Evolutionary conservation across 2,888 invertebrate genomes (phyloP).

Genomic region (Latrodectus hesperus): DNA sequence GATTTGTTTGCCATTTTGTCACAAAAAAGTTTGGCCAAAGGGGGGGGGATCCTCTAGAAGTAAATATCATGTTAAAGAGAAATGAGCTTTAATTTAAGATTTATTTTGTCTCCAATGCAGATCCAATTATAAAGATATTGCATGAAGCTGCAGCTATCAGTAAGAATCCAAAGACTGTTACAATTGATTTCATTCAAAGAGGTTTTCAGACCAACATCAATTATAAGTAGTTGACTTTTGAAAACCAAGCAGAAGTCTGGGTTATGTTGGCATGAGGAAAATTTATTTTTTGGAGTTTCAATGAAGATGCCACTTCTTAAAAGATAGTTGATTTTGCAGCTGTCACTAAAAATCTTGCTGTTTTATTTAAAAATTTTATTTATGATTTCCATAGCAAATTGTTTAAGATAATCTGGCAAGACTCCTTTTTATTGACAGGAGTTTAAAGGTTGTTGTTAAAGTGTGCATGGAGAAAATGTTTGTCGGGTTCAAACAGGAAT

Average conservation of each 20-base stretch:
- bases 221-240: not conserved
- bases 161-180: not conserved
- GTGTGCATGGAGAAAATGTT: too few relatives aligned
- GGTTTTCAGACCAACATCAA: not conserved
- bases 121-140: not conserved
- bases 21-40: not conserved
- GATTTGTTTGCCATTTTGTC: not conserved
- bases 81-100: not conserved
- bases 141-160: not conserved
- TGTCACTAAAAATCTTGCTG: too few relatives aligned
- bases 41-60: not conserved
- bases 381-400: too few relatives aligned
- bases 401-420: too few relatives aligned
- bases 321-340: too few relatives aligned
- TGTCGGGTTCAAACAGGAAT: too few relatives aligned
- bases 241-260: not conserved
- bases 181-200: not conserved
- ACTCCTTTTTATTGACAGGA: too few relatives aligned
- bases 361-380: too few relatives aligned
- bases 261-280: not conserved
- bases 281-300: not conserved
- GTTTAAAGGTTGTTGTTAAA: too few relatives aligned
- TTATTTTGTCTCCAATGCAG: not conserved
- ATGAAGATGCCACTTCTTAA: too few relatives aligned
- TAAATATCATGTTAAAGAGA: not conserved